Base-by-base conservation (phyloP, 2,888 invertebrate species). In the Punctoribates punctum region DNA sequence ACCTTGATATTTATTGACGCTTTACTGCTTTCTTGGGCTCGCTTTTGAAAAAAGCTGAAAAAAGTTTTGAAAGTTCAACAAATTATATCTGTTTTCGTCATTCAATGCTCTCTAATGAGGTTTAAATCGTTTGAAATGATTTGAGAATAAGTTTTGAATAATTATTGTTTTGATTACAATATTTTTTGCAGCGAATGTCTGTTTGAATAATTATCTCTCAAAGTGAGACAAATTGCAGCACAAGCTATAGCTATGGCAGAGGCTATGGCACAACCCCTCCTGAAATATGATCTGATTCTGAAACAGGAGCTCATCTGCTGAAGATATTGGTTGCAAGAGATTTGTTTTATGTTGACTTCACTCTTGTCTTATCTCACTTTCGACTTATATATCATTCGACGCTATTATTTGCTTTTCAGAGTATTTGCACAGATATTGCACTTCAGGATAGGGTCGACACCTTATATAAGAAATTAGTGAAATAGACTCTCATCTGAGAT, bases 281-380 rank as follows among this genome's bases (percentile, higher is more conserved):
- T 54, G 54, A 54, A 54, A 54, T 54, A 54, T 54, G 54, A 54
- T 17, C 17, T 54, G 54, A 54, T 54, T 54, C 20, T 8, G 54
- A 20, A 54, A 54, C 54, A 54, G 54, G 20, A 54, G 54, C 54
- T 54, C 54, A 54, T 54, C 54, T 54, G n/a, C 54, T n/a, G 54
- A 54, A 54, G 20, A 54, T 17, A 54, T 54, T 54, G n/a, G 54
- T 54, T 54, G 54, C 54, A 54, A 17, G 20, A 54, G 1, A n/a
- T 17, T 8, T 17, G n/a, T n/a, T 48, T n/a, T n/a, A n/a, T 54
- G 54, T 54, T 54, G 17, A 54, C 54, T 20, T n/a, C 20, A 54
- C 8, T 54, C 54, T 54, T n/a, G 54, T 54, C 54, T 54, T 54
- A 54, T 54, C 54, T 54, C 1, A n/a, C 20, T 8, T 20, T n/a